phyloP scores from a whole-genome alignment of 2,113 vertebrate genomes.

The Hydrochoerus hydrochaeris region DNA sequence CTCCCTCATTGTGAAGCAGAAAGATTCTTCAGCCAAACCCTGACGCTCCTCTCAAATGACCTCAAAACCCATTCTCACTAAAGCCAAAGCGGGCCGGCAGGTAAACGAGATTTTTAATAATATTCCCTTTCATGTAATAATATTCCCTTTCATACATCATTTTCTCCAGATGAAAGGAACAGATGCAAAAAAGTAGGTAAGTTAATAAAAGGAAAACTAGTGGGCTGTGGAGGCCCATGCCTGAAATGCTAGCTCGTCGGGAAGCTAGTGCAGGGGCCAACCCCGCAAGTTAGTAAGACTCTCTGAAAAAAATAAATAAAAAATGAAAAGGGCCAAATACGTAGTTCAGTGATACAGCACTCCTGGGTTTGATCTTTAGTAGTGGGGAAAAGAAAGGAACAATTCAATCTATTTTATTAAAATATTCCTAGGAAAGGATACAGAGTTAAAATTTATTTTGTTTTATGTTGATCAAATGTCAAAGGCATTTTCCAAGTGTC shows the following conservation, averaged over 20 bases:
- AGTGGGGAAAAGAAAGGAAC: not conserved
- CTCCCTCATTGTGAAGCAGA: not conserved
- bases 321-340: not conserved
- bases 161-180: conserved; percentile 24
- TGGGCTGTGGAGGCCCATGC: not conserved
- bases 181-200: not conserved
- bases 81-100: not conserved
- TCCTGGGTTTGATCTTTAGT: not conserved
- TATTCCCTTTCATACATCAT: too few relatives aligned
- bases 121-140: not conserved
- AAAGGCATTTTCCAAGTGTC: conserved; percentile 60
- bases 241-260: not conserved
- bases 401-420: not conserved
- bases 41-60: not conserved
- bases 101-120: not conserved
- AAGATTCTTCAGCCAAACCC: not conserved
- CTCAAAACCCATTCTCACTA: not conserved
- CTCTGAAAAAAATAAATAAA: not conserved
- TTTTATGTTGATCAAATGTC: conserved; percentile 60
- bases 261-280: not conserved
- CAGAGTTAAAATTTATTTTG: conserved; percentile 31
- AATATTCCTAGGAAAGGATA: conserved; percentile 42
- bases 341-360: not conserved
- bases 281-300: not conserved
- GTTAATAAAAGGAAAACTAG: not conserved